A percentile compares a stretch with the other conserved stretches of the same genome.
These are phyloP conservation scores for Phengaris alcon DNA, from an alignment of 2,888 invertebrate genomes.

Conservation along the genomic window DNA sequence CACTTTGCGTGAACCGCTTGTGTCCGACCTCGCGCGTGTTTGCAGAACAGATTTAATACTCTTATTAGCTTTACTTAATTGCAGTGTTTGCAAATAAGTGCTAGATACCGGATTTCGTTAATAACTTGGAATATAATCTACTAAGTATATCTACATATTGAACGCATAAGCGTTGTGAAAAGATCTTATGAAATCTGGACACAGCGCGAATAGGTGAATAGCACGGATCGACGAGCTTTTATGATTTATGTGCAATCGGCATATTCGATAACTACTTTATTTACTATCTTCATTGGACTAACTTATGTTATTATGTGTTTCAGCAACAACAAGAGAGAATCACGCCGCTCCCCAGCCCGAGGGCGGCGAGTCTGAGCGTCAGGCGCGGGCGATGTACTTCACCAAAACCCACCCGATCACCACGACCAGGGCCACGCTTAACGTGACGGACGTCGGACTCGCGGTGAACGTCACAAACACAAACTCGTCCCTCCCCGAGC, in stretches of 20 bases:
- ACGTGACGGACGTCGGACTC: constrained; percentile 46
- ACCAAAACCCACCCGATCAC: constrained; percentile 51
- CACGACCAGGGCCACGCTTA: constrained; percentile 42
- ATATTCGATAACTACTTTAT: too few relatives aligned
- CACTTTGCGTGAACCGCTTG: background rate
- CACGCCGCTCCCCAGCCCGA: constrained; percentile 64
- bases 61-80: constrained; percentile 9
- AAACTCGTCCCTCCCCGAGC: background rate
- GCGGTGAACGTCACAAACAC: constrained; percentile 45
- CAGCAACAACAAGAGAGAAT: constrained; percentile 58
- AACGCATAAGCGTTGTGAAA: background rate
- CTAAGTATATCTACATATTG: background rate
- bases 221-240: too few relatives aligned
- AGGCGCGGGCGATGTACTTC: constrained; percentile 67
- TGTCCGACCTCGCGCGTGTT: background rate
- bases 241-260: too few relatives aligned
- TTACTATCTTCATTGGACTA: background rate
- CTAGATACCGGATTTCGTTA: background rate
- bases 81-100: background rate
- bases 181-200: background rate
- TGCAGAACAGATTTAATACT: background rate
- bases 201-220: background rate
- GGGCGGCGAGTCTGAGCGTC: constrained; percentile 51
- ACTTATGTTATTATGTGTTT: constrained; percentile 40
- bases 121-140: background rate